These are phyloP conservation scores for Channa argus DNA, from an alignment of 2,113 vertebrate species.

Conservation along the genomic window DNA sequence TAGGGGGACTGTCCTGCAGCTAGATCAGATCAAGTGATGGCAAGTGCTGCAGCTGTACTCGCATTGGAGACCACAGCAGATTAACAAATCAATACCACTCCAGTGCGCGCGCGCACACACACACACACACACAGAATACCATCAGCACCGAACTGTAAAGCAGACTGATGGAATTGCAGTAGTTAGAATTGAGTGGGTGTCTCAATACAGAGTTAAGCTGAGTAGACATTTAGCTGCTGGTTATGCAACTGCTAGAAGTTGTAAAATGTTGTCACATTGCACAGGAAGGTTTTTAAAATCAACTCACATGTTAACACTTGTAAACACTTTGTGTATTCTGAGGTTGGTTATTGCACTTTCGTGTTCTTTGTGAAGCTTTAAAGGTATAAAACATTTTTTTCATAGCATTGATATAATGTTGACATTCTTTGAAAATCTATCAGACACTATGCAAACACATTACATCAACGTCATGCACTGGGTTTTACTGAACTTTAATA, in stretches of 20 bases:
- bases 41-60: conserved; percentile 71
- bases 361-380: too few relatives aligned
- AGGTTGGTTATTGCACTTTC: too few relatives aligned
- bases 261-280: conserved; percentile 26
- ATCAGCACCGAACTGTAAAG: conserved; percentile 33
- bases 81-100: conserved; percentile 73
- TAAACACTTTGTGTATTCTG: neutral
- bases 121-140: neutral
- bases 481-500: too few relatives aligned
- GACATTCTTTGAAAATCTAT: too few relatives aligned
- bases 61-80: conserved; percentile 76
- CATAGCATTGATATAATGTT: too few relatives aligned
- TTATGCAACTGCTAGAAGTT: conserved; percentile 46
- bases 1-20: conserved; percentile 62
- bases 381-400: too few relatives aligned
- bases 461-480: too few relatives aligned
- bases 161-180: conserved; percentile 63
- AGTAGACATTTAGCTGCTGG: conserved; percentile 53
- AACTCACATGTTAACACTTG: neutral
- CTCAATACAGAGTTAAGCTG: conserved; percentile 53
- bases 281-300: conserved; percentile 2
- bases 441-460: too few relatives aligned
- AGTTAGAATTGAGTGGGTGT: conserved; percentile 65
- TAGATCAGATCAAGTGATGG: conserved; percentile 72
- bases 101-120: neutral